Conservation (phyloP, 2,888 invertebrate genomes). For the Drosophila mulleri region DNA sequence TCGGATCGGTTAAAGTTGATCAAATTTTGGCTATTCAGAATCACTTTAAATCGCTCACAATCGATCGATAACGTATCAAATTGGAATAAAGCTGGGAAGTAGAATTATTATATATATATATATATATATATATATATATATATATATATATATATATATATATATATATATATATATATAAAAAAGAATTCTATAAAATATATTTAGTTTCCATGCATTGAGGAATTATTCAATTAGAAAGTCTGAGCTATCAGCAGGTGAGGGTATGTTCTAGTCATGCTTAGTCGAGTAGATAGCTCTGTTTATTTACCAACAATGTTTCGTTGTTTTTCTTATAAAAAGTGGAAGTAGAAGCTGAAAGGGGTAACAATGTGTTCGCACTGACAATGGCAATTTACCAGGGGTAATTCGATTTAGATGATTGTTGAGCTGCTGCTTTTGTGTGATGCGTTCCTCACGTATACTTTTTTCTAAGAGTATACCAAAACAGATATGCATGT, state of each 20-base stretch:
- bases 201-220: too few species aligned
- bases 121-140: too few species aligned
- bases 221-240: not conserved
- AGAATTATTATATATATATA: too few species aligned
- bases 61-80: too few species aligned
- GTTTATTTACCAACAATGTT: constrained; percentile 17
- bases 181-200: too few species aligned
- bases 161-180: too few species aligned
- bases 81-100: too few species aligned
- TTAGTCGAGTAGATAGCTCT: not conserved
- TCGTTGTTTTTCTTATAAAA: not conserved
- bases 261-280: not conserved
- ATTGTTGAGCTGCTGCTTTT: constrained; percentile 33
- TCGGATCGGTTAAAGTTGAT: too few species aligned
- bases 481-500: not conserved
- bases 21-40: not conserved
- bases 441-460: constrained; percentile 2
- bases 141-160: too few species aligned
- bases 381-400: constrained; percentile 26
- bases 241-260: not conserved
- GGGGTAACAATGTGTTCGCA: constrained; percentile 7
- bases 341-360: not conserved
- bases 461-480: not conserved
- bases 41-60: too few species aligned
- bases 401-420: constrained; percentile 43